These are phyloP conservation scores for Calyptomena viridis DNA, from an alignment of 2,113 vertebrate genomes.

Conservation along the genomic window DNA sequence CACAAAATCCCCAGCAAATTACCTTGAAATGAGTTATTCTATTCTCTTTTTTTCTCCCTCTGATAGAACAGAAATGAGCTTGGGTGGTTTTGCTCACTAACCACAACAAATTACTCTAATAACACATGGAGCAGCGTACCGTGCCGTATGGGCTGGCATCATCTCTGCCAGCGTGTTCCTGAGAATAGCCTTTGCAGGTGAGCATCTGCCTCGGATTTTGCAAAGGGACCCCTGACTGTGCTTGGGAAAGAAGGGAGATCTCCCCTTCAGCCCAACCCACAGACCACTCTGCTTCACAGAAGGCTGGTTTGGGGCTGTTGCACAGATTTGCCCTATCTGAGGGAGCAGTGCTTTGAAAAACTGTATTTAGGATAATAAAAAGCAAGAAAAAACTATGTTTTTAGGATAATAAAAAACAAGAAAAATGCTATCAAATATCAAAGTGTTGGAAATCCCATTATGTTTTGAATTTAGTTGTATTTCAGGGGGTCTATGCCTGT, in stretches of 20 bases:
- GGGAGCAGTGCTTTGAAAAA: background rate
- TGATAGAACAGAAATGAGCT: background rate
- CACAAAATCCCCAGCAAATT: background rate
- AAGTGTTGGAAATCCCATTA: background rate
- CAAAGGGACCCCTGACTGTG: background rate
- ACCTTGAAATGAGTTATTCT: background rate
- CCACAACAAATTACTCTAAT: background rate
- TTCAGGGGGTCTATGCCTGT: background rate
- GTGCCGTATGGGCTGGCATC: background rate
- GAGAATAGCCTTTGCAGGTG: background rate
- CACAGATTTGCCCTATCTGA: background rate
- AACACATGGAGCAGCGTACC: accelerated
- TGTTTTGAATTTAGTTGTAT: background rate
- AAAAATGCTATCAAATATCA: background rate
- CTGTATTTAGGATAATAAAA: background rate
- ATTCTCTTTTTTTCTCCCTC: background rate
- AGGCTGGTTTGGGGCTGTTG: background rate
- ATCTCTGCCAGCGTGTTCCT: background rate
- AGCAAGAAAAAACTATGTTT: accelerated
- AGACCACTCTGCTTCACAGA: background rate
- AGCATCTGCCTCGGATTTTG: background rate
- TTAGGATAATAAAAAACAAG: background rate
- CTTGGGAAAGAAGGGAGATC: background rate
- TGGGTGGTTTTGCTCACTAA: background rate
- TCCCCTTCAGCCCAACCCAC: background rate